Conservation (phyloP, 1,140 invertebrate species). For the Macrotrachela quadricornifera region DNA sequence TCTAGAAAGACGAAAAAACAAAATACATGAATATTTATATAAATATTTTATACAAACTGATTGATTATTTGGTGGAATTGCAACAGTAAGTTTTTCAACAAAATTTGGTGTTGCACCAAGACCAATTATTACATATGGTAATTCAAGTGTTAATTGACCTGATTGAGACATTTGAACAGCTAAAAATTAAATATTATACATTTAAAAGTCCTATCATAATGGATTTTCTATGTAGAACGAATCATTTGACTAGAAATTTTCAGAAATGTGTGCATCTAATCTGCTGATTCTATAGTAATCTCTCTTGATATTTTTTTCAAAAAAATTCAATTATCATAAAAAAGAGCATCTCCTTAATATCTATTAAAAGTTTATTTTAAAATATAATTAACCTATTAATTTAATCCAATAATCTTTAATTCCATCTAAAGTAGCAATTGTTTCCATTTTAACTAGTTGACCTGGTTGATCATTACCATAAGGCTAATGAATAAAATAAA, state of each 20-base stretch:
- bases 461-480: conserved; percentile 70
- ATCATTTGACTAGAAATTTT: too few relatives aligned
- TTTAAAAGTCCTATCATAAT: too few relatives aligned
- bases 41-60: neutral
- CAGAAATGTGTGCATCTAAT: too few relatives aligned
- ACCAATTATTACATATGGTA: conserved; percentile 83
- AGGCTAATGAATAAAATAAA: conserved; percentile 30
- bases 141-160: conserved; percentile 65
- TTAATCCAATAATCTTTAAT: conserved; percentile 16
- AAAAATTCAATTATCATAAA: too few relatives aligned
- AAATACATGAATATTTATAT: too few relatives aligned
- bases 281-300: too few relatives aligned
- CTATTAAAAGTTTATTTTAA: too few relatives aligned
- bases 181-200: conserved; percentile 10
- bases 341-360: too few relatives aligned
- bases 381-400: neutral
- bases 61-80: conserved; percentile 36
- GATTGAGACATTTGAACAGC: conserved; percentile 71
- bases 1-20: conserved; percentile 12
- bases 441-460: conserved; percentile 61
- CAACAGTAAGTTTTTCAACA: conserved; percentile 65
- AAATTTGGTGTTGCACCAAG: conserved; percentile 88
- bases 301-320: too few relatives aligned
- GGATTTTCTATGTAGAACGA: too few relatives aligned
- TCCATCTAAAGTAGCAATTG: conserved; percentile 30